A percentile compares a stretch with the other conserved stretches of the same genome.
Evolutionary conservation across 1,140 invertebrate species (phyloP).

Genomic region (Eriocheir sinensis): DNA sequence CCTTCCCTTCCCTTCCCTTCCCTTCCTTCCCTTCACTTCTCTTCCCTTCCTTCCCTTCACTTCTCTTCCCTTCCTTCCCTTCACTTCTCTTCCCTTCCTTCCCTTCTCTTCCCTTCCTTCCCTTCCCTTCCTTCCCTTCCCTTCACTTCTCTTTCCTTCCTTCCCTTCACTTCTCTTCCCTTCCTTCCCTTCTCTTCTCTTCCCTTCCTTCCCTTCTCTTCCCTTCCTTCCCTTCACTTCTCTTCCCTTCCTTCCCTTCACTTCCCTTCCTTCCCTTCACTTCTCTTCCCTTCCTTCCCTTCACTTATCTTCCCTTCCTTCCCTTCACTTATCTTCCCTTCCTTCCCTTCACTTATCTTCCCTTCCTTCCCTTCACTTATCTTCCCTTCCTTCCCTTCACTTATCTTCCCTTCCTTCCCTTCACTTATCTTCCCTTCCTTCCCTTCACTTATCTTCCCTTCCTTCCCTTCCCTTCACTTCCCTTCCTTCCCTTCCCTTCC

Average conservation of each 20-base stretch:
- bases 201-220: neutral
- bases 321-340: too few species aligned
- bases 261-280: neutral
- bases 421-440: too few species aligned
- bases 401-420: too few species aligned
- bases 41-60: neutral
- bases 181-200: neutral
- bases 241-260: neutral
- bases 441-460: too few species aligned
- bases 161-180: neutral
- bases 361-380: too few species aligned
- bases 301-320: too few species aligned
- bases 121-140: conserved; percentile 15
- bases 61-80: neutral
- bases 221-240: neutral
- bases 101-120: neutral
- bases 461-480: too few species aligned
- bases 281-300: neutral
- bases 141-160: neutral
- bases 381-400: too few species aligned
- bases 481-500: too few species aligned
- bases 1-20: neutral
- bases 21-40: neutral
- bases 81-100: neutral
- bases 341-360: too few species aligned